These are phyloP conservation scores for Daboia siamensis DNA, from an alignment of 2,113 vertebrate species.

Conservation along the genomic window DNA sequence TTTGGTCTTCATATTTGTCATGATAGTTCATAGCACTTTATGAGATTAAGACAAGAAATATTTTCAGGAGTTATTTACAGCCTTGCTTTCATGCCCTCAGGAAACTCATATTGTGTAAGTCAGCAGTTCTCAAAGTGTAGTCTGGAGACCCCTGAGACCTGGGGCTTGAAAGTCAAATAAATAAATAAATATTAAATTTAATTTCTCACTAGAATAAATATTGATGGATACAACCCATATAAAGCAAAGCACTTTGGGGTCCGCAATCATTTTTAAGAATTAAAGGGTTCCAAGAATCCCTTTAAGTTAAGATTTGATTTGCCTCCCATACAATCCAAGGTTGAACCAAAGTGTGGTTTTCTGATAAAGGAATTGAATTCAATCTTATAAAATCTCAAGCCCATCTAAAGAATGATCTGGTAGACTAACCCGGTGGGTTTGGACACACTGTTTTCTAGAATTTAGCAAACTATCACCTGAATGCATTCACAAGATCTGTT, in stretches of 20 bases:
- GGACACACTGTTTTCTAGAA: background rate
- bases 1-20: constrained; percentile 12
- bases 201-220: background rate
- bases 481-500: background rate
- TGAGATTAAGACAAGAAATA: constrained; percentile 36
- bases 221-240: background rate
- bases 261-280: background rate
- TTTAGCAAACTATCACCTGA: background rate
- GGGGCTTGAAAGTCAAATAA: background rate
- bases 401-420: background rate
- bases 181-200: background rate
- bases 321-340: constrained; percentile 58
- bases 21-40: constrained; percentile 41
- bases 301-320: constrained; percentile 35
- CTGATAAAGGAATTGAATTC: constrained; percentile 33
- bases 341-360: constrained; percentile 50
- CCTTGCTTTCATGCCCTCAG: constrained; percentile 41
- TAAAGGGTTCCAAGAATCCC: background rate
- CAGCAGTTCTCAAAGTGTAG: background rate
- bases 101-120: constrained; percentile 31
- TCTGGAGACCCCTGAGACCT: background rate
- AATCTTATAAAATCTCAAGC: background rate
- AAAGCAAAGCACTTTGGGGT: background rate
- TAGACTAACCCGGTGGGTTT: background rate
- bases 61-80: constrained; percentile 39